Conservation (phyloP, 2,888 invertebrate genomes). For the Oligia fasciuncula region DNA sequence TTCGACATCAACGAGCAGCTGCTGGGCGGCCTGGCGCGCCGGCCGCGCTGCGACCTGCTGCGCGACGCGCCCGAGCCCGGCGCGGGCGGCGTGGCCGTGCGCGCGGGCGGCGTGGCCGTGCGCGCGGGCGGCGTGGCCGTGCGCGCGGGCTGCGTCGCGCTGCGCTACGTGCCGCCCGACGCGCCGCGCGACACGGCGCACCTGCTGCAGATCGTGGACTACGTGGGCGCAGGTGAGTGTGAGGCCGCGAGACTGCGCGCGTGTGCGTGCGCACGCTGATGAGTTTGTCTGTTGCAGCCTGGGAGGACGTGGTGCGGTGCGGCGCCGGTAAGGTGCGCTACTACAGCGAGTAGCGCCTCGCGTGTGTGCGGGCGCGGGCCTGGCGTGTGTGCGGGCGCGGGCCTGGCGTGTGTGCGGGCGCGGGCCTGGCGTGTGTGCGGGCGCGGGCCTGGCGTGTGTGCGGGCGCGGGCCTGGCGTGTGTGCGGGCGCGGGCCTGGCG, state of each 20-base stretch:
- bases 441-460: neutral
- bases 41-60: constrained; percentile 77
- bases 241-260: neutral
- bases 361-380: constrained; percentile 16
- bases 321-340: constrained; percentile 86
- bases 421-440: constrained; percentile 10
- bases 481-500: constrained; percentile 23
- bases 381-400: constrained; percentile 10
- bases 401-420: constrained; percentile 8
- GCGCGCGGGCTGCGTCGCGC: constrained; percentile 68
- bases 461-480: too few relatives aligned
- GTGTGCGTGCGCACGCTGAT: neutral
- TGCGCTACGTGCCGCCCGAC: constrained; percentile 79
- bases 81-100: too few relatives aligned
- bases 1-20: constrained; percentile 94
- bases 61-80: constrained; percentile 69
- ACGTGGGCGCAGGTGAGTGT: constrained; percentile 78
- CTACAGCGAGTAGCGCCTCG: constrained; percentile 81
- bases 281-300: constrained; percentile 88
- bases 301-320: constrained; percentile 92
- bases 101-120: too few relatives aligned
- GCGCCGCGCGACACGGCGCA: constrained; percentile 70
- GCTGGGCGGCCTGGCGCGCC: constrained; percentile 84
- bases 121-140: constrained; percentile 45
- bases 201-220: constrained; percentile 81